A percentile compares a stretch with the other conserved stretches of the same genome.
These are phyloP conservation scores for Choloepus didactylus DNA, from an alignment of 2,797 vertebrate genomes.

Conservation along the genomic window DNA sequence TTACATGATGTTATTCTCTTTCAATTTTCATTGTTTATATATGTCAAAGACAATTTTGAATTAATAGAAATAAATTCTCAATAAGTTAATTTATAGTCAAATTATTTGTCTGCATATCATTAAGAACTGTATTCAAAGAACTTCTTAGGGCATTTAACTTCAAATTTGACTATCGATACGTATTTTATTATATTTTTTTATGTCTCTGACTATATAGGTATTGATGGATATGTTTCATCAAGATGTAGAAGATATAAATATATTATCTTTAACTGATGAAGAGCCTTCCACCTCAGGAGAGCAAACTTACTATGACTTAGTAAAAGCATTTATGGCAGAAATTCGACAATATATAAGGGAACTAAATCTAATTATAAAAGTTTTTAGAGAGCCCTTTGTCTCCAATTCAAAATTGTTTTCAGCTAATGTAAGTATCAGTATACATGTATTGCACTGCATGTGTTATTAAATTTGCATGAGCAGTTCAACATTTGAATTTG, in stretches of 20 bases:
- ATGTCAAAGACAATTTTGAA: not conserved
- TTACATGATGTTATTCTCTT: not conserved
- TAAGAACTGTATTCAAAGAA: constrained; percentile 41
- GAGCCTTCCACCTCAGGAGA: constrained; percentile 95
- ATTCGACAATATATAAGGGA: constrained; percentile 96
- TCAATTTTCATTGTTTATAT: not conserved
- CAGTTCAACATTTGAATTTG: constrained; percentile 58
- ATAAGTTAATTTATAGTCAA: not conserved
- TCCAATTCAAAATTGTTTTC: constrained; percentile 95
- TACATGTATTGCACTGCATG: constrained; percentile 8
- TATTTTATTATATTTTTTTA: constrained; percentile 65
- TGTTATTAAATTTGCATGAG: constrained; percentile 59
- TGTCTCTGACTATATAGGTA: constrained; percentile 89
- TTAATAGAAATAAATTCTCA: not conserved
- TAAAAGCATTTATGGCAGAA: constrained; percentile 96
- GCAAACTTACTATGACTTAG: constrained; percentile 96
- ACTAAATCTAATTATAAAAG: constrained; percentile 96
- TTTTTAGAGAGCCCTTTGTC: constrained; percentile 96
- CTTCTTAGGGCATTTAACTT: constrained; percentile 8
- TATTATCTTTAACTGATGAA: constrained; percentile 95
- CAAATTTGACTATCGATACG: not conserved
- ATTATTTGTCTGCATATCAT: not conserved
- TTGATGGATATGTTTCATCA: constrained; percentile 99
- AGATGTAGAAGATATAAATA: constrained; percentile 96
- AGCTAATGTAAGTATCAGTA: constrained; percentile 92